phyloP scores from a whole-genome alignment of 2,797 vertebrate genomes.

The Lepilemur septentrionalis region DNA sequence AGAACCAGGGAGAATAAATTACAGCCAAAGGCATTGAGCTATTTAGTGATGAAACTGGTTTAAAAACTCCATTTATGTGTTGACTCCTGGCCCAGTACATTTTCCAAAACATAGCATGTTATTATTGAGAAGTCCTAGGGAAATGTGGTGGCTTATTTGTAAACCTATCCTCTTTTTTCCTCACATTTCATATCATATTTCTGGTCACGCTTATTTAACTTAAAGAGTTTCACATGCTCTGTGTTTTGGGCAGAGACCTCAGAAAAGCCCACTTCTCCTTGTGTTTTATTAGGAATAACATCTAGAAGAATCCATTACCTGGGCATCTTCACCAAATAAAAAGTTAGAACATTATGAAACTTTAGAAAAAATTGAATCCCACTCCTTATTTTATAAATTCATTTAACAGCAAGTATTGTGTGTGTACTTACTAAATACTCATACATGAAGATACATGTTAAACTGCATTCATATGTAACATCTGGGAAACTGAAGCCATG shows the following conservation, averaged over 20 bases:
- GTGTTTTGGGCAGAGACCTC: background rate
- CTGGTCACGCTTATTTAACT: background rate
- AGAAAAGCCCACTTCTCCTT: background rate
- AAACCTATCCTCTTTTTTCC: background rate
- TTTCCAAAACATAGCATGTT: background rate
- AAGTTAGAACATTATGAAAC: background rate
- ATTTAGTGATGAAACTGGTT: background rate
- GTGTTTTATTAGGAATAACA: constrained; percentile 16
- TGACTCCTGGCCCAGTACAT: background rate
- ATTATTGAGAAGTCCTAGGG: background rate
- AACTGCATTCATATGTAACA: background rate
- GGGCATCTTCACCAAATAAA: constrained; percentile 18
- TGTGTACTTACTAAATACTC: background rate
- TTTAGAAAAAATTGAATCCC: background rate
- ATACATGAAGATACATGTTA: background rate
- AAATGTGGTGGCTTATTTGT: background rate
- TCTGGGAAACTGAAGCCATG: background rate
- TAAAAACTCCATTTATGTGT: background rate
- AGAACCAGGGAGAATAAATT: background rate
- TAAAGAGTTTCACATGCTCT: background rate
- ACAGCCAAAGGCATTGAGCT: background rate
- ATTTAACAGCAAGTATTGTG: background rate
- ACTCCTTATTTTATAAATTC: constrained; percentile 27
- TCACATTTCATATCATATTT: background rate
- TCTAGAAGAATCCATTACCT: background rate